Percentiles rank a stretch among this genome's conserved stretches.
Conservation (phyloP, 2,113 vertebrate species). For the Tragulus kanchil region DNA sequence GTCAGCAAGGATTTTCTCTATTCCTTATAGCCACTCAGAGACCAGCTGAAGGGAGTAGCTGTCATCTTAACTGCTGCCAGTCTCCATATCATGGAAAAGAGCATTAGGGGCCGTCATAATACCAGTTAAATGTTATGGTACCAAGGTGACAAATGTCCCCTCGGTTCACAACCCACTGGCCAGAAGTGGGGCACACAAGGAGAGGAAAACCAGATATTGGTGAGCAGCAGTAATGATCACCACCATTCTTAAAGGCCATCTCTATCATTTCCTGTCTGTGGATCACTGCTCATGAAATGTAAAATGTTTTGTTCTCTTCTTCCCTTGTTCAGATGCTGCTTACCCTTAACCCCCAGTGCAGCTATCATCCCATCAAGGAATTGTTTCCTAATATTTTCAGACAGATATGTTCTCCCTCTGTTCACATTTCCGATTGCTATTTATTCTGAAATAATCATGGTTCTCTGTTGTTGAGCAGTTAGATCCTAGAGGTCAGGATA, state of each 20-base stretch:
- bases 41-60: neutral
- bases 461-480: conserved; percentile 37
- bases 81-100: neutral
- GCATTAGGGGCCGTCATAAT: neutral
- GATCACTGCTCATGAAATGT: neutral
- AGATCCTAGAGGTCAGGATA: neutral
- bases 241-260: neutral
- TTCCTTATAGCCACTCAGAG: neutral
- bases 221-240: neutral
- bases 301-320: neutral
- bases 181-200: neutral
- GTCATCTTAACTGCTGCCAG: neutral
- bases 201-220: neutral
- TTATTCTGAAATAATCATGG: conserved; percentile 19
- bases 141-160: neutral
- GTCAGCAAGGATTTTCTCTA: neutral
- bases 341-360: neutral
- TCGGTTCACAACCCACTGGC: neutral
- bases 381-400: conserved; percentile 7
- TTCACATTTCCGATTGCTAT: neutral
- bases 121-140: neutral
- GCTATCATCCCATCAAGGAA: neutral
- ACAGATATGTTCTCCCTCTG: neutral
- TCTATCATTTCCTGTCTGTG: neutral
- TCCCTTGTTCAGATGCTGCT: neutral